Percentiles rank a stretch among this genome's conserved stretches.
Conservation (phyloP, 2,888 invertebrate genomes). For the Pharmacophagus antenor region DNA sequence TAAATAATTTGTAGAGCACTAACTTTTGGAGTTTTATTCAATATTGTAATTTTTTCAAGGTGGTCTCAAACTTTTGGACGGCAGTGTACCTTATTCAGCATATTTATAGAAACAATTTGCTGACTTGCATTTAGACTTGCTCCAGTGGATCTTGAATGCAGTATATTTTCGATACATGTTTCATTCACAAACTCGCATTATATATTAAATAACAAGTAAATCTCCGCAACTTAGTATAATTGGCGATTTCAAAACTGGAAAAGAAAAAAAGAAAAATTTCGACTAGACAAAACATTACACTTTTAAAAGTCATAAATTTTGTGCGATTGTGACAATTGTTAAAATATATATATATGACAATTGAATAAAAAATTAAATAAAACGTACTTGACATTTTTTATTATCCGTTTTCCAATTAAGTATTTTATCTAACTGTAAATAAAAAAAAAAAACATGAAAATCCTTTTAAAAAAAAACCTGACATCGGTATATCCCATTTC, state of each 20-base stretch:
- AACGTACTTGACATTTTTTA: neutral
- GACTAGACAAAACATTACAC: neutral
- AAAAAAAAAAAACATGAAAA: neutral
- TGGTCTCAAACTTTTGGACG: no score
- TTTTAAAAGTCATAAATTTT: no score
- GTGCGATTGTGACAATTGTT: neutral
- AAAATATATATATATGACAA: neutral
- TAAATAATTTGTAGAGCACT: no score
- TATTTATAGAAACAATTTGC: conserved; percentile 25
- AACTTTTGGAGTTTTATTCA: no score
- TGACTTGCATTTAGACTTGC: conserved; percentile 16
- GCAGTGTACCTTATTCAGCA: conserved; percentile 19
- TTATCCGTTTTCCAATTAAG: neutral
- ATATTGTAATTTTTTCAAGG: no score
- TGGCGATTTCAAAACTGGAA: neutral
- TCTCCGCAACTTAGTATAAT: neutral
- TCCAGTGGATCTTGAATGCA: conserved; percentile 12
- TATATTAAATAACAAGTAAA: neutral
- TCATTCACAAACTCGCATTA: neutral
- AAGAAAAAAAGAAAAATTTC: neutral
- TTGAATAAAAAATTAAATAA: neutral
- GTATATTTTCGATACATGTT: conserved; percentile 4
- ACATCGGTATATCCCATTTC: conserved; percentile 7
- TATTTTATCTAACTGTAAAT: neutral
- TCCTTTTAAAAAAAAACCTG: conserved; percentile 2